Conservation (phyloP, 2,797 vertebrate species). For the Clarias platycephalus region DNA sequence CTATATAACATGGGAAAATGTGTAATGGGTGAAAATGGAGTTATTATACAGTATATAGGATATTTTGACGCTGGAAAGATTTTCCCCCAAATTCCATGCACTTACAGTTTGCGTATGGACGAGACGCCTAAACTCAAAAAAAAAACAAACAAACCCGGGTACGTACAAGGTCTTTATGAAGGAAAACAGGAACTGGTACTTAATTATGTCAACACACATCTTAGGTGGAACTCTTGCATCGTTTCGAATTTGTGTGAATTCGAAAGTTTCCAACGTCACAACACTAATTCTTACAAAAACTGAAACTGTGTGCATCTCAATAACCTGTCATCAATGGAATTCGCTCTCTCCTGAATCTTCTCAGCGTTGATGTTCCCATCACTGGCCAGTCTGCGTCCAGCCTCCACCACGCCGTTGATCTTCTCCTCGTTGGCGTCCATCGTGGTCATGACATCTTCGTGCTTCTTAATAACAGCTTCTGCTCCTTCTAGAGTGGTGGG, state of each 20-base stretch:
- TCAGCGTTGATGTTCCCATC: conserved; percentile 90
- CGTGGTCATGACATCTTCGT: conserved; percentile 98
- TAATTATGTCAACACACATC: not conserved
- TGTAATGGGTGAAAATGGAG: too few species aligned
- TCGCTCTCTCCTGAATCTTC: conserved; percentile 87
- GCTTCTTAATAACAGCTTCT: conserved; percentile 95
- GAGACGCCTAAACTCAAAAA: too few species aligned
- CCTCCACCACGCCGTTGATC: conserved; percentile 90
- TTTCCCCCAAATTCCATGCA: too few species aligned
- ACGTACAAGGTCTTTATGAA: too few species aligned
- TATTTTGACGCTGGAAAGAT: too few species aligned
- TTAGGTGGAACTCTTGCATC: not conserved
- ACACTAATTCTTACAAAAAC: not conserved
- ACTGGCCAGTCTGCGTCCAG: conserved; percentile 88
- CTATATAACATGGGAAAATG: too few species aligned
- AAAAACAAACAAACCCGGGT: too few species aligned
- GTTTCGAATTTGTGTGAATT: not conserved
- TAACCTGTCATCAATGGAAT: conserved; percentile 94
- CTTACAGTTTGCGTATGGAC: too few species aligned
- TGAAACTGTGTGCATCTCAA: not conserved
- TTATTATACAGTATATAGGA: too few species aligned
- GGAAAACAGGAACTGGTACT: not conserved
- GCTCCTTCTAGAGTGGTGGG: conserved; percentile 92
- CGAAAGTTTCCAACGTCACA: not conserved
- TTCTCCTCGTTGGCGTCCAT: conserved; percentile 99